Percentiles rank a stretch among this genome's conserved stretches.
These are phyloP conservation scores for Phainopepla nitens DNA, from an alignment of 2,113 vertebrate species.

Conservation along the genomic window DNA sequence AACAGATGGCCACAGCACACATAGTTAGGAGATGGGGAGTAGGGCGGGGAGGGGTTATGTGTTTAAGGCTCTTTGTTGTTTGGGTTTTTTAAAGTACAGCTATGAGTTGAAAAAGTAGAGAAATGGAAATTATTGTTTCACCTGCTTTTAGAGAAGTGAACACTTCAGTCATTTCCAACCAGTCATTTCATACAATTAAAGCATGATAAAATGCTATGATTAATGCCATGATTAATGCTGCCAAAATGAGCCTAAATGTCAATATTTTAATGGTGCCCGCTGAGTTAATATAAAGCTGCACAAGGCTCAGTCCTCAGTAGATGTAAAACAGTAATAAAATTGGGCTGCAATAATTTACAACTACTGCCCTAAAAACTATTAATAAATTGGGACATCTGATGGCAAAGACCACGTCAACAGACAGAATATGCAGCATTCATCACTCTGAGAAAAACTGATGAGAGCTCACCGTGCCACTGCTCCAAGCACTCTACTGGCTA, in stretches of 20 bases:
- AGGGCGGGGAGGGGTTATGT: fast-evolving
- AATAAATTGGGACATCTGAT: conserved; percentile 17
- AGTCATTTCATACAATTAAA: not conserved
- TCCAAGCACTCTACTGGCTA: not conserved
- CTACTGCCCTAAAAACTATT: not conserved
- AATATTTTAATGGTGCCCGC: not conserved
- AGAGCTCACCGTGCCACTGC: not conserved
- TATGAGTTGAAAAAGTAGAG: not conserved
- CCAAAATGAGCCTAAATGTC: not conserved
- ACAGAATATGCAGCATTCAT: not conserved
- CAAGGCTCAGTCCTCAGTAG: not conserved
- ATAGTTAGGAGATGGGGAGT: not conserved
- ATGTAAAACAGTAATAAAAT: conserved; percentile 23
- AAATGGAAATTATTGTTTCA: not conserved
- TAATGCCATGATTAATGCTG: conserved; percentile 10
- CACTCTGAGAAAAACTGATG: not conserved
- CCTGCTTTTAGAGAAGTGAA: not conserved
- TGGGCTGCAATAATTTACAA: conserved; percentile 17
- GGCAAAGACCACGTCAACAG: not conserved
- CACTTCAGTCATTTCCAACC: not conserved
- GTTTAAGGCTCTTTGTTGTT: not conserved
- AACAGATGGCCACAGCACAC: not conserved
- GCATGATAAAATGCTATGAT: not conserved
- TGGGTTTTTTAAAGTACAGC: not conserved
- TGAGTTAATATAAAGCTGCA: not conserved